These are phyloP conservation scores for Sinocyclocheilus grahami DNA, from an alignment of 2,113 vertebrate genomes.

Conservation along the genomic window DNA sequence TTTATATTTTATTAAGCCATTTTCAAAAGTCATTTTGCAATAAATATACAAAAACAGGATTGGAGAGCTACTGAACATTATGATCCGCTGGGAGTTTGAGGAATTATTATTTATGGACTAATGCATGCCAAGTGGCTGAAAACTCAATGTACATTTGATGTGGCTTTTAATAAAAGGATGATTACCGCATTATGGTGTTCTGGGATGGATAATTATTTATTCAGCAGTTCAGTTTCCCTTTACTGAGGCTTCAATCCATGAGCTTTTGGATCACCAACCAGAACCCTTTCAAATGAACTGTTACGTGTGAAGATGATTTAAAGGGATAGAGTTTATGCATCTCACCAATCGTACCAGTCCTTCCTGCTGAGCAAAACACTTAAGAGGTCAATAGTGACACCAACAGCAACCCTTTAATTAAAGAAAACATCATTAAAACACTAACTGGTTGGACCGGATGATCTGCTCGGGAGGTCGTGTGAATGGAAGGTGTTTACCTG, in stretches of 20 bases:
- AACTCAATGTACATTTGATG: background rate
- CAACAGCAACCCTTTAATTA: background rate
- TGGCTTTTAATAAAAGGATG: background rate
- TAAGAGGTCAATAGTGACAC: background rate
- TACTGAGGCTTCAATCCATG: background rate
- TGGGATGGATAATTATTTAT: background rate
- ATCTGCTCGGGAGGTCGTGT: background rate
- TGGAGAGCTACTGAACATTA: background rate
- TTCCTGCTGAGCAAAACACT: conserved; percentile 47
- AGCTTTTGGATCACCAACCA: background rate
- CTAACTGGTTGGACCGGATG: background rate
- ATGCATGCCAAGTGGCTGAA: background rate
- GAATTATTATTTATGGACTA: background rate
- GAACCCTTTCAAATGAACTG: background rate
- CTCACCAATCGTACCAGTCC: conserved; percentile 62
- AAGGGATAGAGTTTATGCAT: conserved; percentile 70
- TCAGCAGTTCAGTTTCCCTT: background rate
- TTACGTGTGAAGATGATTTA: conserved; percentile 65
- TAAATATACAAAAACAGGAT: background rate
- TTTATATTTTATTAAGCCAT: background rate
- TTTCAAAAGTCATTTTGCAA: background rate
- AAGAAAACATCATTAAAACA: background rate
- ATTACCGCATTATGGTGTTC: background rate
- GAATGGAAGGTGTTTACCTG: background rate
- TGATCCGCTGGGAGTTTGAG: background rate